Percentiles rank a stretch among this genome's conserved stretches.
Evolutionary conservation across 1,140 invertebrate genomes (phyloP).

Genomic region (Cherax destructor): DNA sequence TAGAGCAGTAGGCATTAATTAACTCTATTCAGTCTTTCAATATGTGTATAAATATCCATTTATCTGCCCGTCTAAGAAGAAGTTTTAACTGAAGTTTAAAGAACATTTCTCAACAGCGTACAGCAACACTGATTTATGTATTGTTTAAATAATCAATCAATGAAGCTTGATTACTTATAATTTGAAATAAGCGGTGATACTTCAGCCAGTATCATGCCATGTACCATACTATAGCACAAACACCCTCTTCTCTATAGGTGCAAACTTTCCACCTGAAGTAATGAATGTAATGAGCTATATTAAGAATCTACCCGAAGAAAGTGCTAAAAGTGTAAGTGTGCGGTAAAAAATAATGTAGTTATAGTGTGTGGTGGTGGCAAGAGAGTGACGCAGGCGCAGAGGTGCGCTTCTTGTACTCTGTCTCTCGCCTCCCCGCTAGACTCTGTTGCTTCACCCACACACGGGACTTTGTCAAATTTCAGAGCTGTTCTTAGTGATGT

Average conservation of each 20-base stretch:
- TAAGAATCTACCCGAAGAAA: too few relatives aligned
- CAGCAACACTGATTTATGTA: too few relatives aligned
- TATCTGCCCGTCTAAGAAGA: too few relatives aligned
- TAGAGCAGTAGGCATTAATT: too few relatives aligned
- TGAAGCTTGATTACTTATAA: not conserved
- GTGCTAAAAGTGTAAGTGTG: not conserved
- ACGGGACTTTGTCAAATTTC: constrained; percentile 27
- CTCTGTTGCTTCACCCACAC: not conserved
- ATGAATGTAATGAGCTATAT: not conserved
- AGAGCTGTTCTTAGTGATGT: not conserved
- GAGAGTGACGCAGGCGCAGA: constrained; percentile 36
- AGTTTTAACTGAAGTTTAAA: too few relatives aligned
- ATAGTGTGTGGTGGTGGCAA: not conserved
- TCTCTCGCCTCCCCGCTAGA: constrained; percentile 44
- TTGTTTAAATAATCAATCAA: too few relatives aligned
- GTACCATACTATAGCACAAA: not conserved
- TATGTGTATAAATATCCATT: too few relatives aligned
- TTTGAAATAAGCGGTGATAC: constrained; percentile 10
- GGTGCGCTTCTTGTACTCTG: constrained; percentile 29
- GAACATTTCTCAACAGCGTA: too few relatives aligned
- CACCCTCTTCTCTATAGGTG: not conserved
- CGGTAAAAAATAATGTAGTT: not conserved
- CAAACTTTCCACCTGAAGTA: too few relatives aligned
- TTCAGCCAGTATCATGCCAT: not conserved
- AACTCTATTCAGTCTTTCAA: too few relatives aligned